Base-by-base conservation (phyloP, 2,113 vertebrate species). In the Nycticebus coucang region DNA sequence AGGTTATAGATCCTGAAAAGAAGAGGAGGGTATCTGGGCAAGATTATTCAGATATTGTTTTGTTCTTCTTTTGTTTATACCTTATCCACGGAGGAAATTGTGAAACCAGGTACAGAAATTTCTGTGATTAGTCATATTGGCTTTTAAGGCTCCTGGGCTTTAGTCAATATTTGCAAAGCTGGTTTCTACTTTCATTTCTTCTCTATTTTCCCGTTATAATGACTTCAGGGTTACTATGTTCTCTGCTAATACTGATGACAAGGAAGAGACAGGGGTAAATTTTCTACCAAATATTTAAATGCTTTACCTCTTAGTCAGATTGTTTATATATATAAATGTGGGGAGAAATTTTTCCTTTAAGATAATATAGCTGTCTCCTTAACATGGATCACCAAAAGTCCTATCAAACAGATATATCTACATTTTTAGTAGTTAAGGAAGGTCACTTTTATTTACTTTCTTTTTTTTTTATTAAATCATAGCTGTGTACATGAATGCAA, bases 371-470 rank as follows among this genome's bases (percentile, higher is more conserved):
- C 83, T 90, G 13, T 92, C 22, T 60, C 5, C 18, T 71, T 95
- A 2, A 86, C 14, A 22, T 21, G 2, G 19, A 80, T 0, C 5
- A 0, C 8, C 24, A 77, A 24, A 78, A 15, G 30, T 74, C 18
- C 18, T 21, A 64, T 9, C 50, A 0, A 91, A 9, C 2, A 68
- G 8, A 59, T 37, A 79, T 60, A 69, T 15, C 85, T 18, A 17
- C 19, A 92, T 86, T 95, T 93, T 82, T n/a, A 82, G 6, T 62
- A 62, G 35, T 78, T 74, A 78, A 91, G 30, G 18, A 88, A 66
- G 64, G 21, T 10, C 0, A 59, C 26, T 21, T 41, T 37, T 79
- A 55, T 41, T 41, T 41, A 41, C 41, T 41, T 41, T 41, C 5
- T 41, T 41, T 41, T 41, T 41, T 41, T 41, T 41, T 41, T 41